Percentiles rank a stretch among this genome's conserved stretches.
phyloP scores from a whole-genome alignment of 2,888 invertebrate species.

The Oligia strigilis region DNA sequence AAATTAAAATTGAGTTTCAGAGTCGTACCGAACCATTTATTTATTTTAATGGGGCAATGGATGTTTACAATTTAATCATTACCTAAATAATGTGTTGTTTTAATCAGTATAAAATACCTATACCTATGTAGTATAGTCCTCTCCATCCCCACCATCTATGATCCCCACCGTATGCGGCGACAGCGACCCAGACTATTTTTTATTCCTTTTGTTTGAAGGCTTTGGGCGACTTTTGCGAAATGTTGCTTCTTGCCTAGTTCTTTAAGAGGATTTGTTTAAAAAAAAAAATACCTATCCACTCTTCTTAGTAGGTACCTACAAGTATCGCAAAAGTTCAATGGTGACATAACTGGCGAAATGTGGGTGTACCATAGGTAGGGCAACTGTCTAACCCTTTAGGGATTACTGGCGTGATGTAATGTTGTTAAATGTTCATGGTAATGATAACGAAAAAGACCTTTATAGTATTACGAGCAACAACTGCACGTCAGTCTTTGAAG shows the following conservation, averaged over 20 bases:
- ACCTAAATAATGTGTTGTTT: neutral
- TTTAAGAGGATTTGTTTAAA: too few relatives aligned
- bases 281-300: neutral
- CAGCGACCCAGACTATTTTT: too few relatives aligned
- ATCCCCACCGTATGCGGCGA: too few relatives aligned
- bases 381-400: neutral
- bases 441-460: neutral
- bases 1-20: slow-evolving; percentile 39
- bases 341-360: neutral
- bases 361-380: neutral
- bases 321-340: neutral
- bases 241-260: too few relatives aligned
- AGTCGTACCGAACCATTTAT: slow-evolving; percentile 13
- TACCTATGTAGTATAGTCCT: too few relatives aligned
- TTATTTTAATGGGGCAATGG: slow-evolving; percentile 36
- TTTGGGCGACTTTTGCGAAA: too few relatives aligned
- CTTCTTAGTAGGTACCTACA: neutral
- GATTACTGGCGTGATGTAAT: too few relatives aligned
- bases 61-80: slow-evolving; percentile 10
- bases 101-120: neutral
- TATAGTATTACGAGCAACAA: neutral
- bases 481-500: too few relatives aligned
- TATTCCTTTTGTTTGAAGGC: too few relatives aligned
- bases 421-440: neutral
- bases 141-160: too few relatives aligned